Percentiles rank a stretch among this genome's conserved stretches.
phyloP scores from a whole-genome alignment of 2,888 invertebrate genomes.

The Megastigmus dorsalis region DNA sequence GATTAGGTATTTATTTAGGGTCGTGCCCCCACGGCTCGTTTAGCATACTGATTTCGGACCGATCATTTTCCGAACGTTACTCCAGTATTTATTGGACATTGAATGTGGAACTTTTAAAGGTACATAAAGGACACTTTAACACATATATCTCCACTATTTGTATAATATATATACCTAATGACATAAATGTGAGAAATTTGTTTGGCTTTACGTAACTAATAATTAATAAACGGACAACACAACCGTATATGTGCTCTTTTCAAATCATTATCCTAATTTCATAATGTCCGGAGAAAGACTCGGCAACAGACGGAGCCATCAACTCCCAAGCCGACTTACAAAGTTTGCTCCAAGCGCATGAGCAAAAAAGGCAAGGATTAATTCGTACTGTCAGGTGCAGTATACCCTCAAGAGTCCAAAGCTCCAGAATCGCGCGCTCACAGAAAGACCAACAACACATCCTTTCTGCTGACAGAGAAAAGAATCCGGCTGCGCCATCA shows the following conservation, averaged over 20 bases:
- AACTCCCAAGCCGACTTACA: conserved; percentile 48
- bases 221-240: too few relatives aligned
- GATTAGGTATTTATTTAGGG: conserved; percentile 52
- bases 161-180: too few relatives aligned
- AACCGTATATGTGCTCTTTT: too few relatives aligned
- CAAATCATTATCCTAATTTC: conserved; percentile 42
- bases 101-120: background rate
- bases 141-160: too few relatives aligned
- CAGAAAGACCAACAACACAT: background rate
- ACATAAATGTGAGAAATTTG: too few relatives aligned
- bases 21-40: background rate
- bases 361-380: conserved; percentile 49
- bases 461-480: conserved; percentile 6
- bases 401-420: background rate
- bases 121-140: too few relatives aligned
- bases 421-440: background rate
- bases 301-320: conserved; percentile 29
- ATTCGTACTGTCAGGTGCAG: conserved; percentile 45
- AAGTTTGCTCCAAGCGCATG: conserved; percentile 26
- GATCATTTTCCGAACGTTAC: conserved; percentile 12
- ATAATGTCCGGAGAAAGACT: conserved; percentile 2
- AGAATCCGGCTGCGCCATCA: conserved; percentile 25
- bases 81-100: conserved; percentile 3
- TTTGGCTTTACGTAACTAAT: too few relatives aligned
- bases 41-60: conserved; percentile 23